Conservation (phyloP, 2,113 vertebrate genomes). For the Grammomys dolichurus region DNA sequence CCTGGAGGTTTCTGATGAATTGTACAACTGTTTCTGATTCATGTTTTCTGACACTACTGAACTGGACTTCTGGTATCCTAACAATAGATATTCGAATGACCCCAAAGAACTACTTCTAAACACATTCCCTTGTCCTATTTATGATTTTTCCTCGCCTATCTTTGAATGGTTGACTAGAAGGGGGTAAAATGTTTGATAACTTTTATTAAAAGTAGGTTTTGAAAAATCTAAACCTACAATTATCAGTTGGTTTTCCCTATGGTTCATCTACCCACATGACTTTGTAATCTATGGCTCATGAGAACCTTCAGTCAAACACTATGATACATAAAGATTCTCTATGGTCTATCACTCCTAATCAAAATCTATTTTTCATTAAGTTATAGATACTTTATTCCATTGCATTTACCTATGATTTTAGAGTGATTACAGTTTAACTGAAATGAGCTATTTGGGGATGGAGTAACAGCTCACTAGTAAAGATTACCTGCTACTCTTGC, state of each 20-base stretch:
- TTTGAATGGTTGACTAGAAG: too few species aligned
- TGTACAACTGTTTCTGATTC: too few species aligned
- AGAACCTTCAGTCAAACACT: slow-evolving; percentile 92
- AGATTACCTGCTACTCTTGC: not conserved
- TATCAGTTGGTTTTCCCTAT: slow-evolving; percentile 86
- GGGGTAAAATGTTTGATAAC: too few species aligned
- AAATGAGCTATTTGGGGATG: not conserved
- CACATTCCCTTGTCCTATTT: too few species aligned
- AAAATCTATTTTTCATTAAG: slow-evolving; percentile 93
- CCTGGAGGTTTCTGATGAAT: too few species aligned
- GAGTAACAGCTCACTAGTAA: not conserved
- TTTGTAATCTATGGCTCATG: slow-evolving; percentile 92
- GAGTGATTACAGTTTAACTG: slow-evolving; percentile 90
- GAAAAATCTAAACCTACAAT: slow-evolving; percentile 92
- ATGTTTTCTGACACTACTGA: too few species aligned
- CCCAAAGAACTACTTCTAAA: too few species aligned
- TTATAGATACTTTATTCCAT: slow-evolving; percentile 89
- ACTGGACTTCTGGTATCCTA: too few species aligned
- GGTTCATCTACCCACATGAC: slow-evolving; percentile 87
- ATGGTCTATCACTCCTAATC: slow-evolving; percentile 91
- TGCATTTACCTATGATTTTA: slow-evolving; percentile 87
- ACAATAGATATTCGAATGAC: too few species aligned
- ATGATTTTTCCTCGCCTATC: too few species aligned
- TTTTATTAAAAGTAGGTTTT: too few species aligned
- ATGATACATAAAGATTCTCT: slow-evolving; percentile 90